phyloP scores from a whole-genome alignment of 2,797 vertebrate genomes.

The Danionella dracula region DNA sequence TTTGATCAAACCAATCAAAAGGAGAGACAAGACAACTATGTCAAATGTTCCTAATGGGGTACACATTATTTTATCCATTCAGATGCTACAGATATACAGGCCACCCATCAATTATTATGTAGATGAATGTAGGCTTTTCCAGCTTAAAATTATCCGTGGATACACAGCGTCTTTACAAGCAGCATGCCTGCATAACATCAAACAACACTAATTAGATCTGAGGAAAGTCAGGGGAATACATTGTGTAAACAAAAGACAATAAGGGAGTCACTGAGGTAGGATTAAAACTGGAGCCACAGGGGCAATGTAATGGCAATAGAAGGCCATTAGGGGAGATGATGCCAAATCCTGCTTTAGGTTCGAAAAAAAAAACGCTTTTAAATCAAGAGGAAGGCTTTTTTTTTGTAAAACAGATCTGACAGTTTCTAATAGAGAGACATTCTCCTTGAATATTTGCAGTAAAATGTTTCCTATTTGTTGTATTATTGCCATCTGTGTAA shows the following conservation, averaged over 20 bases:
- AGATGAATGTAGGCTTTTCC: no score
- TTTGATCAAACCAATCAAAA: no score
- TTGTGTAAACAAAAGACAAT: neutral
- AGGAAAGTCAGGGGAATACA: neutral
- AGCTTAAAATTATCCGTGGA: neutral
- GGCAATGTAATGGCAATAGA: neutral
- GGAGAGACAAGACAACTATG: no score
- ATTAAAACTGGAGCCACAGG: neutral
- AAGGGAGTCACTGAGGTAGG: neutral
- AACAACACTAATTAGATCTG: neutral
- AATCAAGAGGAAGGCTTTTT: no score
- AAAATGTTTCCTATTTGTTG: constrained; percentile 4
- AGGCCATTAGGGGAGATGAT: constrained; percentile 6
- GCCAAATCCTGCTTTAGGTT: neutral
- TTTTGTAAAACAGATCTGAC: no score
- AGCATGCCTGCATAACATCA: neutral
- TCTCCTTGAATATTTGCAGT: neutral
- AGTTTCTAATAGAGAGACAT: neutral
- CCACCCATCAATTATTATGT: no score
- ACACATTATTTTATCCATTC: no score
- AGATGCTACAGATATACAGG: no score
- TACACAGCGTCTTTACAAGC: neutral
- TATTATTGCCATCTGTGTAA: no score
- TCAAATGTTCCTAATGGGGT: no score
- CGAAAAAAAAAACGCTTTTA: neutral